Percentiles rank a stretch among this genome's conserved stretches.
Evolutionary conservation across 2,888 invertebrate genomes (phyloP).

Genomic region (Kuschelorhynchus macadamiae): DNA sequence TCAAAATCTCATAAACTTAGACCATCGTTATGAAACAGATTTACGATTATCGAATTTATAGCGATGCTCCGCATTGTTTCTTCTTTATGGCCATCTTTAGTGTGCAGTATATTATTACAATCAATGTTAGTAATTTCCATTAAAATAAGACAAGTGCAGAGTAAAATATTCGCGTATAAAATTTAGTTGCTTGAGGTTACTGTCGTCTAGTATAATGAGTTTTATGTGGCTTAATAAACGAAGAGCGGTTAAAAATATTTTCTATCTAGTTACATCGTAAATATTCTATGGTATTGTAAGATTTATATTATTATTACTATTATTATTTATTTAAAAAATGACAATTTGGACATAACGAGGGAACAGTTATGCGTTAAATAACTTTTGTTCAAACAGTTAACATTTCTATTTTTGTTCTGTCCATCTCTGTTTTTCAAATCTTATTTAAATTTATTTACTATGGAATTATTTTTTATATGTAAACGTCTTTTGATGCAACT

Average conservation of each 20-base stretch:
- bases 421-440: too few species aligned
- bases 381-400: too few species aligned
- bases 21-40: constrained; percentile 7
- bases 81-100: constrained; percentile 25
- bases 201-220: not conserved
- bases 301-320: too few species aligned
- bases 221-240: constrained; percentile 1
- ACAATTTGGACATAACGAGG: too few species aligned
- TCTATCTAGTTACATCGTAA: not conserved
- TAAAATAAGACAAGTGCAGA: constrained; percentile 14
- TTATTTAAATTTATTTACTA: too few species aligned
- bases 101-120: constrained; percentile 29
- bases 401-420: too few species aligned
- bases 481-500: too few species aligned
- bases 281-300: too few species aligned
- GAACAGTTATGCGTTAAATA: too few species aligned
- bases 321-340: too few species aligned
- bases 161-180: constrained; percentile 16
- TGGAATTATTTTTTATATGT: too few species aligned
- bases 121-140: constrained; percentile 13
- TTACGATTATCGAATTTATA: constrained; percentile 20
- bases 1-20: constrained; percentile 8
- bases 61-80: constrained; percentile 24
- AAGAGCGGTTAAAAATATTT: not conserved
- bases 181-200: not conserved